phyloP scores from a whole-genome alignment of 2,888 invertebrate species.

The Mythimna loreyi region DNA sequence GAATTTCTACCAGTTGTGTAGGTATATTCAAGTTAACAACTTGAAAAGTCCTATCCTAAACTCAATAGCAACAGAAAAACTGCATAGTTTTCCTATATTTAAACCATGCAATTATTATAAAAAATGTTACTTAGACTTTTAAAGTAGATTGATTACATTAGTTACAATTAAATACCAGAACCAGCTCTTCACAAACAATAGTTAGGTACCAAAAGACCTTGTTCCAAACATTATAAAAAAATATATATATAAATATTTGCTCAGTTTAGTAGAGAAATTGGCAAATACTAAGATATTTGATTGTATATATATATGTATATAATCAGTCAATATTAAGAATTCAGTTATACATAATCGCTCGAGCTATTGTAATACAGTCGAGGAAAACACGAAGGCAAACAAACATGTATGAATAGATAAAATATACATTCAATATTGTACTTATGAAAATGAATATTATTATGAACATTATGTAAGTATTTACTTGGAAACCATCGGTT shows the following conservation, averaged over 20 bases:
- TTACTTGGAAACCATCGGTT: too few species aligned
- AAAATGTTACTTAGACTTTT: too few species aligned
- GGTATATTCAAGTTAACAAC: not conserved
- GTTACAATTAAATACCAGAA: not conserved
- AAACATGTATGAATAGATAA: slow-evolving; percentile 1
- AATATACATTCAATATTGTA: not conserved
- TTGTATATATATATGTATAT: too few species aligned
- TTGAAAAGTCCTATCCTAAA: not conserved
- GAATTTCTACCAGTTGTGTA: not conserved
- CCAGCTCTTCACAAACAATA: not conserved
- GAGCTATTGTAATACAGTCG: not conserved
- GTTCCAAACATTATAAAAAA: too few species aligned
- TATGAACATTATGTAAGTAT: not conserved
- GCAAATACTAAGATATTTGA: not conserved
- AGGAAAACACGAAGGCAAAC: not conserved
- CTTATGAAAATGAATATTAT: not conserved
- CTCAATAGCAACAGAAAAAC: not conserved
- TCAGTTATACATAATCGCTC: not conserved
- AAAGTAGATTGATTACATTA: not conserved
- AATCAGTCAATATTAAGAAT: not conserved
- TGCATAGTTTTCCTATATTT: too few species aligned
- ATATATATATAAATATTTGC: too few species aligned
- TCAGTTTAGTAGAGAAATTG: not conserved
- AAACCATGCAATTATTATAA: too few species aligned
- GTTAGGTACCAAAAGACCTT: not conserved